A percentile compares a stretch with the other conserved stretches of the same genome.
Evolutionary conservation across 2,888 invertebrate genomes (phyloP).

Genomic region (Galerucella calmariensis): DNA sequence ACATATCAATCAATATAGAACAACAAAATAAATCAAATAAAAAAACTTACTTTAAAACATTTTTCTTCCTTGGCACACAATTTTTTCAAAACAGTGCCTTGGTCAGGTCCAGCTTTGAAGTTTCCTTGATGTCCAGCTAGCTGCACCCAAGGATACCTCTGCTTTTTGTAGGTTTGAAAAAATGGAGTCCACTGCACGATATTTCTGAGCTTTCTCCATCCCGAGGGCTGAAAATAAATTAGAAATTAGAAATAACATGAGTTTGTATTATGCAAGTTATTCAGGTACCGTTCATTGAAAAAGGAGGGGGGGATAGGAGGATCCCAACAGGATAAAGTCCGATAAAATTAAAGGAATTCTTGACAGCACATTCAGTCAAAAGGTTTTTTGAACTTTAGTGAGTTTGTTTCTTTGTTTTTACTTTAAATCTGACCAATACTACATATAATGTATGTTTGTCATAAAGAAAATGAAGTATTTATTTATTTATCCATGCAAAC

Average conservation of each 20-base stretch:
- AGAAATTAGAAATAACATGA: background rate
- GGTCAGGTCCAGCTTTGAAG: slow-evolving; percentile 92
- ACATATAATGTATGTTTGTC: too few species aligned
- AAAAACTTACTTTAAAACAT: slow-evolving; percentile 75
- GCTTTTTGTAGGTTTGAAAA: slow-evolving; percentile 96
- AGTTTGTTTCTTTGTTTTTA: too few species aligned
- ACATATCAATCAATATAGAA: background rate
- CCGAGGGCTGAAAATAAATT: slow-evolving; percentile 76
- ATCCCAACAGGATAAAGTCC: too few species aligned
- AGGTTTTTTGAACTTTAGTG: too few species aligned
- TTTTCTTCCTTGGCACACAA: slow-evolving; percentile 89
- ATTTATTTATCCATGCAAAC: too few species aligned
- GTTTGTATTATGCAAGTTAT: too few species aligned
- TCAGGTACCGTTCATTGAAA: too few species aligned
- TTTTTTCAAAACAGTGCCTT: slow-evolving; percentile 94
- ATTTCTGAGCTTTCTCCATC: slow-evolving; percentile 93
- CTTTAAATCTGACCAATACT: too few species aligned
- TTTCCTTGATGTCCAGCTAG: slow-evolving; percentile 95
- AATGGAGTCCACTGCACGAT: slow-evolving; percentile 97
- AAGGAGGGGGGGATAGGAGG: too few species aligned
- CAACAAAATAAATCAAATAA: background rate
- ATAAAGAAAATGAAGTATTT: too few species aligned
- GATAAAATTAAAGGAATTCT: too few species aligned
- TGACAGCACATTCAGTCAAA: too few species aligned
- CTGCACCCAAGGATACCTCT: slow-evolving; percentile 96